These are phyloP conservation scores for Apeira syringaria DNA, from an alignment of 2,888 invertebrate species.

Conservation along the genomic window DNA sequence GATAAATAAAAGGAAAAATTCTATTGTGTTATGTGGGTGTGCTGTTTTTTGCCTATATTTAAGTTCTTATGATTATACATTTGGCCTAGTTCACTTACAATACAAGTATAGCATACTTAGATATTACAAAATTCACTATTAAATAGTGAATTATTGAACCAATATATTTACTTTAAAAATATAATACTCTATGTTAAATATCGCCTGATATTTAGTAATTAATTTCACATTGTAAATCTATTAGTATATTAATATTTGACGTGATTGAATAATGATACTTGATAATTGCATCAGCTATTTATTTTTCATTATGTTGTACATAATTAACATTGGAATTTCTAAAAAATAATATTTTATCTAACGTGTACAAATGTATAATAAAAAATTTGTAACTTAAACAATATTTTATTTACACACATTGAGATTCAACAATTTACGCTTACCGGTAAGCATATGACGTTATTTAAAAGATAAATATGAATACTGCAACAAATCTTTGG, in stretches of 20 bases:
- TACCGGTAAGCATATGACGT: conserved; percentile 4
- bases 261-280: conserved; percentile 55
- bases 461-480: neutral
- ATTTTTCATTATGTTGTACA: conserved; percentile 72
- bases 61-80: neutral
- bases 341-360: conserved; percentile 65
- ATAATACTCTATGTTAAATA: conserved; percentile 53
- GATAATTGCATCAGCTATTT: conserved; percentile 72
- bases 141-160: conserved; percentile 49
- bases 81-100: conserved; percentile 1
- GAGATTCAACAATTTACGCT: conserved; percentile 12
- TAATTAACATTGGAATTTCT: conserved; percentile 55
- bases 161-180: conserved; percentile 18
- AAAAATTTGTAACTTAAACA: conserved; percentile 49
- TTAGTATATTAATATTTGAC: conserved; percentile 26
- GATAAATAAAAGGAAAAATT: no score
- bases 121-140: conserved; percentile 41
- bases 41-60: neutral
- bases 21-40: neutral
- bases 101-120: conserved; percentile 1
- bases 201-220: conserved; percentile 15
- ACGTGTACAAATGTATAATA: conserved; percentile 81
- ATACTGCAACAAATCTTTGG: conserved; percentile 35
- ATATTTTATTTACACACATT: conserved; percentile 32
- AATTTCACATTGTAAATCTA: conserved; percentile 27